A percentile compares a stretch with the other conserved stretches of the same genome.
Evolutionary conservation across 2,113 vertebrate genomes (phyloP).

Genomic region (Hippocampus mohnikei): DNA sequence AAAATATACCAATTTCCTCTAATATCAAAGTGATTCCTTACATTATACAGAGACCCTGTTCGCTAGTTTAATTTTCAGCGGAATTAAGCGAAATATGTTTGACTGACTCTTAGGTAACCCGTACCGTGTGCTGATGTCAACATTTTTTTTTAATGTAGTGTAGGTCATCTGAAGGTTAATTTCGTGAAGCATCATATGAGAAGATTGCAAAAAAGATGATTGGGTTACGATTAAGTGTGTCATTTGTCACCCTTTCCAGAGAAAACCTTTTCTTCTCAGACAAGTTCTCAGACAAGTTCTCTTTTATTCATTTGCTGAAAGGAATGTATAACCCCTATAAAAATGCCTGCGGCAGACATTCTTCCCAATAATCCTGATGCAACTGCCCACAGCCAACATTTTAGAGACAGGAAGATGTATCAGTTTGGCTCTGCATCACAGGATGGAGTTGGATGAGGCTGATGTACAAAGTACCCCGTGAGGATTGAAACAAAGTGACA

Average conservation of each 20-base stretch:
- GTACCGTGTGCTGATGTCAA: background rate
- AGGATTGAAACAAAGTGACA: slow-evolving; percentile 46
- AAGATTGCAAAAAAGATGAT: background rate
- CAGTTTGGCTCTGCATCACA: slow-evolving; percentile 47
- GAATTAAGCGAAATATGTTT: background rate
- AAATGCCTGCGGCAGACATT: slow-evolving; percentile 41
- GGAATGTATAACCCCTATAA: slow-evolving; percentile 16
- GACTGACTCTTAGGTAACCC: background rate
- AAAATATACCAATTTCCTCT: background rate
- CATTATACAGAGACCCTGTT: background rate
- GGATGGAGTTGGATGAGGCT: slow-evolving; percentile 46
- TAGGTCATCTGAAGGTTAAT: background rate
- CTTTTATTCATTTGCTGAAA: slow-evolving; percentile 18
- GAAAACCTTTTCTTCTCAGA: slow-evolving; percentile 19
- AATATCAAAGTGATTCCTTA: background rate
- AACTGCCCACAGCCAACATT: slow-evolving; percentile 33
- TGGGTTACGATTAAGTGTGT: slow-evolving; percentile 2
- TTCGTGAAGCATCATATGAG: slow-evolving; percentile 1
- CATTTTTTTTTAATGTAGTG: background rate
- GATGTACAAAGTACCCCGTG: slow-evolving; percentile 36
- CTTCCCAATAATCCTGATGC: slow-evolving; percentile 41
- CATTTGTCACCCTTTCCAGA: slow-evolving; percentile 16
- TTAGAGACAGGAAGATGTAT: slow-evolving; percentile 41
- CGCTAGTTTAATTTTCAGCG: background rate
- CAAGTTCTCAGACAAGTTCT: background rate